A percentile compares a stretch with the other conserved stretches of the same genome.
Evolutionary conservation across 2,113 vertebrate genomes (phyloP).

Genomic region (Probosciger aterrimus): DNA sequence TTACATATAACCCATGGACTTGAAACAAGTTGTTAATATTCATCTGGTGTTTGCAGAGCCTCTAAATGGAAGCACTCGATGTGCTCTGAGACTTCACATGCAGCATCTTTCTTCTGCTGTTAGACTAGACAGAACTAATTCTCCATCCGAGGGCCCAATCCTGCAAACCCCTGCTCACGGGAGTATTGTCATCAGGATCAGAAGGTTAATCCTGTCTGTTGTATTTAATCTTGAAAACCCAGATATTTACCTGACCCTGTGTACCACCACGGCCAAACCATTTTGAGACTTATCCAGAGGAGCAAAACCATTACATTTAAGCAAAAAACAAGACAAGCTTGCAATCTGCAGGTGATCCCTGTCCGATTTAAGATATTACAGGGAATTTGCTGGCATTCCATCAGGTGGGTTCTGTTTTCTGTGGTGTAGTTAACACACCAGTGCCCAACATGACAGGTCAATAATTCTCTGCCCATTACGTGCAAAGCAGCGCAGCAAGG

Average conservation of each 20-base stretch:
- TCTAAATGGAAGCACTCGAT: neutral
- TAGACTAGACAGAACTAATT: neutral
- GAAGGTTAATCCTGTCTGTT: neutral
- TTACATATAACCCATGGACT: constrained; percentile 54
- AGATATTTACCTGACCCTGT: neutral
- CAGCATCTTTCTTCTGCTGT: neutral
- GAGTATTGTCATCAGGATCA: neutral
- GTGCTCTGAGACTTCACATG: neutral
- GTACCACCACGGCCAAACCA: neutral
- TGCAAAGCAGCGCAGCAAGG: neutral
- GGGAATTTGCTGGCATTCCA: neutral
- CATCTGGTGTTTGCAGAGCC: constrained; percentile 25
- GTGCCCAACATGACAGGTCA: constrained; percentile 30
- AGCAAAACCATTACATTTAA: neutral
- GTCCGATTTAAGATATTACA: neutral
- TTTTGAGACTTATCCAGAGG: neutral
- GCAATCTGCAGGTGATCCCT: neutral
- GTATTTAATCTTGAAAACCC: neutral
- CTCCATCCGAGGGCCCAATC: neutral
- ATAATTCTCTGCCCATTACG: neutral
- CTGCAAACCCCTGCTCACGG: neutral
- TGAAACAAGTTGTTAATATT: constrained; percentile 42
- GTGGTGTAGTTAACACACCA: neutral
- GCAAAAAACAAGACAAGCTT: neutral
- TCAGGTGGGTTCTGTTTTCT: neutral